A percentile compares a stretch with the other conserved stretches of the same genome.
phyloP scores from a whole-genome alignment of 2,797 vertebrate species.

The Heliangelus exortis region DNA sequence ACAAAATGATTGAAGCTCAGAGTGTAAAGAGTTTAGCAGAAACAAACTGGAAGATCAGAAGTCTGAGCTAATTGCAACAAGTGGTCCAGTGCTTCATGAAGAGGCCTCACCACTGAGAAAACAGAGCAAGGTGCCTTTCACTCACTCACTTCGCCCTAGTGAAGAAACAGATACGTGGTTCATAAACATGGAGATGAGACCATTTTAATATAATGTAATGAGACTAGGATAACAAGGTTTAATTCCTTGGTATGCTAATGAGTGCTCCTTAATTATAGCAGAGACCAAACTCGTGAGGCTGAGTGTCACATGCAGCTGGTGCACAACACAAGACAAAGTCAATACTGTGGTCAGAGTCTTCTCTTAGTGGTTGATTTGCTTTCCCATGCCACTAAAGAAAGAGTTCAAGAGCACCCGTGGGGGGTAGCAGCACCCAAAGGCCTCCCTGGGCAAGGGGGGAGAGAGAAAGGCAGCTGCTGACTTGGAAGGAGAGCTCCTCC shows the following conservation, averaged over 20 bases:
- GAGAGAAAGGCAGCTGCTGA: neutral
- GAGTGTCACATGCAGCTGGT: fast-evolving
- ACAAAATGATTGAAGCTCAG: neutral
- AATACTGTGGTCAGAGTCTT: neutral
- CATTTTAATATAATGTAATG: neutral
- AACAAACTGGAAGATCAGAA: neutral
- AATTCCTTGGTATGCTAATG: neutral
- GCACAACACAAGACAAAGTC: fast-evolving
- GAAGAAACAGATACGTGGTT: neutral
- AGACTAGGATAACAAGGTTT: neutral
- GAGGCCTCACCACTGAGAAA: neutral
- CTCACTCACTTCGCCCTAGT: too few relatives aligned
- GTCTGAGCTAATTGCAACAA: neutral
- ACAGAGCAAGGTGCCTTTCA: neutral
- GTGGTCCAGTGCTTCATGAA: neutral
- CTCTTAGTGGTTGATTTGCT: neutral
- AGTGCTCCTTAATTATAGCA: neutral
- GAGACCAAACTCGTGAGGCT: neutral
- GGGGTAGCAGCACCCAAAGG: neutral
- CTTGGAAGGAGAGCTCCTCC: neutral
- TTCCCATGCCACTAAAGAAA: neutral
- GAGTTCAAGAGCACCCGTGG: neutral
- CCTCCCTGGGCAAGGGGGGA: neutral
- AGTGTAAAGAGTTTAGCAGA: neutral
- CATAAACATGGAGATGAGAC: fast-evolving